Evolutionary conservation across 2,797 vertebrate species (phyloP), one percentile per base, ranked within the genome.

Genomic region (Liparis tanakae): DNA sequence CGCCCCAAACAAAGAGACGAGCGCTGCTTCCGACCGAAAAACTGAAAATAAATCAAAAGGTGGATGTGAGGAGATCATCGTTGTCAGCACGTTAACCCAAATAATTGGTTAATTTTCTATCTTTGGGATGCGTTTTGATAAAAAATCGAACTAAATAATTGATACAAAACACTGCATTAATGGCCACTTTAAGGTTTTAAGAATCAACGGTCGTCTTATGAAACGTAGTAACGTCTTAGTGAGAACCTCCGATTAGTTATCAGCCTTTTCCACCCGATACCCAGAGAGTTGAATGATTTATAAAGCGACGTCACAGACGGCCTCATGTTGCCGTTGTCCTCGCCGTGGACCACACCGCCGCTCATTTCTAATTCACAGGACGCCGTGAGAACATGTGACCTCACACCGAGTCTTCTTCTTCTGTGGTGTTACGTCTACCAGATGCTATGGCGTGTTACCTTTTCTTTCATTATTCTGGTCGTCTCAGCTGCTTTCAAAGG

Each of bases 301-400:
- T 87, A 74, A 81, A 80, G 82, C 65, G 18, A 87, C 68, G 77
- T 93, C 89, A 93, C 85, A 34, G 55, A 73, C 53, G 80, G 89
- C 87, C 86, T 95, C 88, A 67, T 87, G 89, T 94, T 93, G 88
- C 90, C 57, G 48, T 34, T 84, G 63, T 66, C 78, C 73, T 83
- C 71, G n/a, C 66, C 68, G 73, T 8, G 74, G 83, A 86, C 89
- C 74, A 41, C 84, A 34, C 51, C 43, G 14, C 68, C 76, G 18
- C 60, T 89, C 89, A 89, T 94, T 78, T 85, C 77, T 93, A 87
- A 95, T 95, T 92, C 82, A 94, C 84, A 5, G 74, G 43, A 14
- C 57, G 43, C 70, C 39, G 72, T 12, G 51, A 76, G 83, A 87
- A 72, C 81, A 74, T 80, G 84, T 79, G 76, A 93, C 83, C 87